Base-by-base conservation (phyloP, 2,888 invertebrate species). In the Drosophila melanocephala region DNA sequence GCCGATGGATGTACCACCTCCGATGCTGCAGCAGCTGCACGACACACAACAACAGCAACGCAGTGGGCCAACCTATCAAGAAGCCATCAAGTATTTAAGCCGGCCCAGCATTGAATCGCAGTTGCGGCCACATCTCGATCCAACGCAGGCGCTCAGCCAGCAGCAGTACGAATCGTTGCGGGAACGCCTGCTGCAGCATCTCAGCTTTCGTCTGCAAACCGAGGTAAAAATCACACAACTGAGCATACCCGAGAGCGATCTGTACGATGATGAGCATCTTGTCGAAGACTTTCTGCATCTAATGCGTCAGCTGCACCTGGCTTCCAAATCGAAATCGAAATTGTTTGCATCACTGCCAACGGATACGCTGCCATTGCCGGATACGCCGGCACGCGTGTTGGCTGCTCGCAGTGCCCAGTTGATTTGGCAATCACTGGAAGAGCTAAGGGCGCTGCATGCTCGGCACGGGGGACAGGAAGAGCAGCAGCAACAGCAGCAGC, bases 201-300 rank as follows among this genome's bases (percentile, higher is more conserved):
- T 93, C 3, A 77, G 65, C 7, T 84, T 84, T 3, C 89, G 91
- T 1, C 70, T 93, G 33, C 84, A 86, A 52, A 75, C 91, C 5
- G 92, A 93, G 70, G 78, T 93, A 4, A 89, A 90, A 33, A 90
- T 92, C 12, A 92, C 89, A 0, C 91, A 92, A 35, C 72, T 92
- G 5, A 90, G 87, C 58, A 90, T 93, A 59, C 92, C 92, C 14
- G 93, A 92, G 59, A 87, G 88, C 5, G 92, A 93, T 79, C 77
- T 93, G 4, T 90, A 85, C 37, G 92, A 92, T 67, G 92, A 92
- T 75, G 92, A 91, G 56, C 89, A 91, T 52, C 75, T 93, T 5
- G 77, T 89, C 14, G 84, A 86, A 30, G 92, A 92, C 64, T 92
- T 93, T 30, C 53, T 87, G 12, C 69, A 86, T 26, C 73, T 91